Percentiles rank a stretch among this genome's conserved stretches.
Evolutionary conservation across 2,888 invertebrate genomes (phyloP).

Genomic region (Hypena proboscidalis): DNA sequence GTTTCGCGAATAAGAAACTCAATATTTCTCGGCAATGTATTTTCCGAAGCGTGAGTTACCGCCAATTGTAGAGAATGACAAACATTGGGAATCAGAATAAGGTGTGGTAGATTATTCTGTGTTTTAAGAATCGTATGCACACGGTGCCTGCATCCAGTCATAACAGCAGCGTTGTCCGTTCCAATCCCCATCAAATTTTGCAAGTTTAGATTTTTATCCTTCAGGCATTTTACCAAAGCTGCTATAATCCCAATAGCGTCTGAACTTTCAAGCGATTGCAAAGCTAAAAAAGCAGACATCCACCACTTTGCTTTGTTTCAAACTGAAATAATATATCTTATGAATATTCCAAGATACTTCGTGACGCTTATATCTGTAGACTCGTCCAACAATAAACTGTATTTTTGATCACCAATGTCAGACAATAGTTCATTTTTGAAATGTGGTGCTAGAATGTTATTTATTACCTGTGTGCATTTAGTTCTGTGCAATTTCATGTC

Average conservation of each 20-base stretch:
- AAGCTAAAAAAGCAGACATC: background rate
- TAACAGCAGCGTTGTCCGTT: background rate
- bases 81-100: background rate
- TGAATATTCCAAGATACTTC: background rate
- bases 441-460: slow-evolving; percentile 8
- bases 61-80: background rate
- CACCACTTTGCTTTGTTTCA: no score
- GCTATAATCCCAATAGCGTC: background rate
- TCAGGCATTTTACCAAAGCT: background rate
- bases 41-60: background rate
- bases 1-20: background rate
- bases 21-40: background rate
- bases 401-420: slow-evolving; percentile 5
- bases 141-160: background rate
- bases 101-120: background rate
- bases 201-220: no score
- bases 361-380: slow-evolving; percentile 2
- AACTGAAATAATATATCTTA: no score
- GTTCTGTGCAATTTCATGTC: slow-evolving; percentile 20
- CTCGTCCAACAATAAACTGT: slow-evolving; percentile 4
- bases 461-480: slow-evolving; percentile 19
- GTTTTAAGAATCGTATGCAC: background rate
- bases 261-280: background rate
- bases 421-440: no score
- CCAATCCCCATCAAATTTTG: background rate